These are phyloP conservation scores for Drosophila nigrodunni DNA, from an alignment of 1,140 invertebrate species.

Conservation along the genomic window DNA sequence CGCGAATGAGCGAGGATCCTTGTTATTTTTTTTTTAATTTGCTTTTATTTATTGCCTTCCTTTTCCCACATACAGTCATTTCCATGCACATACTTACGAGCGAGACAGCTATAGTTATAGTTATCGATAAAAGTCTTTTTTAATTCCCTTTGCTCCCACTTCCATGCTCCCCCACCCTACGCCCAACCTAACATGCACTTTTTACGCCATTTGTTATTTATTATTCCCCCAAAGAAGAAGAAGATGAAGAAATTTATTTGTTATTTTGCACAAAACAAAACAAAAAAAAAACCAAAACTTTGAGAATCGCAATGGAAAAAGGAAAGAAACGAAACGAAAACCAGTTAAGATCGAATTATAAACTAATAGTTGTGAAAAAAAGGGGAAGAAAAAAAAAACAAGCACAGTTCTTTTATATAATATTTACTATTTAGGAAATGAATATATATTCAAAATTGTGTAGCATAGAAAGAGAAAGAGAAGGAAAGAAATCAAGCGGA, in stretches of 20 bases:
- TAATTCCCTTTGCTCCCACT: too few species aligned
- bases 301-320: background rate
- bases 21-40: slow-evolving; percentile 9
- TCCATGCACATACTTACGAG: too few species aligned
- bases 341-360: slow-evolving; percentile 31
- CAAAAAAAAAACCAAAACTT: slow-evolving; percentile 26
- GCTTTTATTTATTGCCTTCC: background rate
- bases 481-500: background rate
- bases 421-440: background rate
- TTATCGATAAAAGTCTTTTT: too few species aligned
- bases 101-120: too few species aligned
- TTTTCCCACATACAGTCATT: too few species aligned
- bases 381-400: background rate
- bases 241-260: slow-evolving; percentile 51
- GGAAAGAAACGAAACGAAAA: background rate
- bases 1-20: background rate
- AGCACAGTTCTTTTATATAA: slow-evolving; percentile 4
- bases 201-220: slow-evolving; percentile 59
- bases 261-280: slow-evolving; percentile 35
- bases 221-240: slow-evolving; percentile 30
- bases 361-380: background rate
- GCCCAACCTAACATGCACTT: background rate
- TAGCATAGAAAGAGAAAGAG: slow-evolving; percentile 26
- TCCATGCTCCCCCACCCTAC: too few species aligned
- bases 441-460: slow-evolving; percentile 32